Conservation (phyloP, 2,888 invertebrate species). For the Thalpophila matura region DNA sequence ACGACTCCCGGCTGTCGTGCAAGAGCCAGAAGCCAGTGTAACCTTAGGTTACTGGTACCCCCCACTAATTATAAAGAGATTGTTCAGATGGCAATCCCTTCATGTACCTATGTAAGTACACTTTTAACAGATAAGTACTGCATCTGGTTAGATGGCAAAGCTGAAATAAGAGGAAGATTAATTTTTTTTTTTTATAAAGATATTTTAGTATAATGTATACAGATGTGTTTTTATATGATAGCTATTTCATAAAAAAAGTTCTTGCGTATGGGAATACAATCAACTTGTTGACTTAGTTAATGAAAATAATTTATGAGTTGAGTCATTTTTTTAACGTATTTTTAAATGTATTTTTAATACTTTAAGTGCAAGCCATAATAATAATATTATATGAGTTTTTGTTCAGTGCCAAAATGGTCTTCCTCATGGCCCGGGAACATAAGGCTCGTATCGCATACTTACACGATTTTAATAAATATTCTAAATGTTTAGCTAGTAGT, state of each 20-base stretch:
- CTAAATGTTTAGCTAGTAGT: conserved; percentile 38
- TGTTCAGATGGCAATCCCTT: too few species aligned
- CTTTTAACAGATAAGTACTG: conserved; percentile 3
- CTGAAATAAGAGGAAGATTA: neutral
- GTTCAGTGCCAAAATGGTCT: conserved; percentile 56
- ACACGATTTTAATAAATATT: conserved; percentile 44
- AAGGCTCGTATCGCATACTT: conserved; percentile 8
- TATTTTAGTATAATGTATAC: too few species aligned
- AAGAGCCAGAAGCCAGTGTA: too few species aligned
- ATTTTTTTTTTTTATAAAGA: conserved; percentile 1
- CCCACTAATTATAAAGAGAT: conserved; percentile 3
- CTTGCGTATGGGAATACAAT: conserved; percentile 40
- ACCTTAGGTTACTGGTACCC: neutral
- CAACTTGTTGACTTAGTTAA: conserved; percentile 48
- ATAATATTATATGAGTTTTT: conserved; percentile 30
- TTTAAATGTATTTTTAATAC: conserved; percentile 21
- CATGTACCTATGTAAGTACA: too few species aligned
- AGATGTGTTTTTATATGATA: conserved; percentile 16
- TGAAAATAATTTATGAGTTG: conserved; percentile 41
- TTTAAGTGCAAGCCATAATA: conserved; percentile 38
- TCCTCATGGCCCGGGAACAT: conserved; percentile 16
- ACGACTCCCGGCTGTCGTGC: neutral
- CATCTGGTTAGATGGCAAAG: neutral
- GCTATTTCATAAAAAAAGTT: conserved; percentile 22
- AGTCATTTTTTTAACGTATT: conserved; percentile 21